Base-by-base conservation (phyloP, 1,140 invertebrate species). In the Sycophaga agraensis region DNA sequence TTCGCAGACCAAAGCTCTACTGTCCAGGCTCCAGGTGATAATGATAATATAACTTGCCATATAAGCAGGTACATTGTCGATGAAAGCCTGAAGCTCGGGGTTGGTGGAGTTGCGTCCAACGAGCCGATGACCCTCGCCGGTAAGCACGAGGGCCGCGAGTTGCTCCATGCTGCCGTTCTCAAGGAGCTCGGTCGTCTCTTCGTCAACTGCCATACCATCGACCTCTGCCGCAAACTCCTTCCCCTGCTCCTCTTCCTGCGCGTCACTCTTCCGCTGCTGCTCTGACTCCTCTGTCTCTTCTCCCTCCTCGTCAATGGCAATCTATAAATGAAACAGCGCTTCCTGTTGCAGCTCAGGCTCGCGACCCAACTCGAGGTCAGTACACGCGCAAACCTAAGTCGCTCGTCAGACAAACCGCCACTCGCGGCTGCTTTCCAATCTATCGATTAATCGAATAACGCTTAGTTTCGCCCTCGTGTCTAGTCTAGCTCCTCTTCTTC, bases 31-130 rank as follows among this genome's bases (percentile, higher is more conserved):
- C n/a, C n/a, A n/a, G n/a, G n/a, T n/a, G n/a, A n/a, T n/a, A n/a
- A n/a, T n/a, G n/a, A n/a, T n/a, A n/a, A n/a, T 26, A 26, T 26
- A 16, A 56, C 48, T 21, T 72, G 93, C 93, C 90, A 96, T 94
- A 71, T 95, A 95, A 21, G 87, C 85, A 6, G 94, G 93, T 43
- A 97, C 90, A 71, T 94, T 93, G 70, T 93, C 88, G 43, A 97
- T 83, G 80, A 97, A 96, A 5, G 90, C 86, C 77, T 96, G 91
- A 14, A 96, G 84, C 78, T 96, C 93, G 1, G 87, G 81, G 76
- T 94, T 89, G 39, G 82, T 80, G 24, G 91, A 91, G 45, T 84
- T 85, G 64, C 87, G 82, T 1, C 88, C 89, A 22, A 94, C 78
- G 35, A 97, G 78, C 70, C 89, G 84, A 58, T 88, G 86, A 0